Evolutionary conservation across 2,113 vertebrate genomes (phyloP), one percentile per base, ranked within the genome.

Genomic region (Crotalus helleri): DNA sequence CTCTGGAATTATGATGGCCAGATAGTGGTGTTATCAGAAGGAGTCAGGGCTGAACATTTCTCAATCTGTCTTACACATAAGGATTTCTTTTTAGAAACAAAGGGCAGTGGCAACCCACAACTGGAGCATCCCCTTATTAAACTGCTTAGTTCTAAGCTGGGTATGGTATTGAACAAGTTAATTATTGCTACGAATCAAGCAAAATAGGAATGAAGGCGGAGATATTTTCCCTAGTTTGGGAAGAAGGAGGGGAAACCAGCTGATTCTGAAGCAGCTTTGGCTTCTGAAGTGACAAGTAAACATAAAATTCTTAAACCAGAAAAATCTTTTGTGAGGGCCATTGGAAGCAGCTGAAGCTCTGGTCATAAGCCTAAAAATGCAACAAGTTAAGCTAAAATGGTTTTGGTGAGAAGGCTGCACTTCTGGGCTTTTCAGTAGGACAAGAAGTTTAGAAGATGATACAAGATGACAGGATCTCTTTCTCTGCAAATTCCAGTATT

Each of bases 321-420:
- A 74, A 87, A 33, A 53, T 58, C 58, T 86, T 86, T 29, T 2
- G 0, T 12, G 0, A 0, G 1, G 0, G 0, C 91, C 87, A 49
- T 46, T 21, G 74, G 91, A 74, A 86, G 39, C 46, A 74, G 21
- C 13, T 86, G 87, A 51, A 74, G 39, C 8, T 24, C 81, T 33
- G 39, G 39, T 85, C 59, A 21, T 55, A 58, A 89, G 44, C 29
- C 15, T 1, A 85, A 39, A 39, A n/a, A 49, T 59, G 57, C 57
- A 57, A 91, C 23, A 19, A 85, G 39, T 55, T 21, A n/a, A 49
- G 26, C 44, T 85, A 24, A 64, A 13, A 49, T 58, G 19, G 51
- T 85, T 89, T n/a, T 93, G 33, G 54, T 57, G 59, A 88, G 12
- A 85, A 29, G 64, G 51, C 19, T 89, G 44, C 44, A 0, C 29